A percentile compares a stretch with the other conserved stretches of the same genome.
These are phyloP conservation scores for Mus musculus DNA, from an alignment of 2,113 vertebrate species.

Conservation along the genomic window GRCm39 chr14:11082501-11083000, in stretches of 20 bases:
- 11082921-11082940: neutral
- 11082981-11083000: no score
- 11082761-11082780: constrained; percentile 9
- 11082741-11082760: neutral
- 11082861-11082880: neutral
- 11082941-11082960: neutral
- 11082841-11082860: neutral
- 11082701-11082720: neutral
- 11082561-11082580: neutral
- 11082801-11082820: neutral
- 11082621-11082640: neutral
- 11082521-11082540: no score
- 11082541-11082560: no score
- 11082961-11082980: no score
- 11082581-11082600: neutral
- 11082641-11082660: neutral
- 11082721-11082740: neutral
- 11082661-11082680: neutral
- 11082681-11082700: neutral
- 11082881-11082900: neutral
- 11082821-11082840: neutral
- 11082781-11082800: neutral
- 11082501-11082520: no score
- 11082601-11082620: neutral
- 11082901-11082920: neutral